Evolutionary conservation across 2,113 vertebrate genomes (phyloP).

Genomic region (Dipodomys spectabilis): DNA sequence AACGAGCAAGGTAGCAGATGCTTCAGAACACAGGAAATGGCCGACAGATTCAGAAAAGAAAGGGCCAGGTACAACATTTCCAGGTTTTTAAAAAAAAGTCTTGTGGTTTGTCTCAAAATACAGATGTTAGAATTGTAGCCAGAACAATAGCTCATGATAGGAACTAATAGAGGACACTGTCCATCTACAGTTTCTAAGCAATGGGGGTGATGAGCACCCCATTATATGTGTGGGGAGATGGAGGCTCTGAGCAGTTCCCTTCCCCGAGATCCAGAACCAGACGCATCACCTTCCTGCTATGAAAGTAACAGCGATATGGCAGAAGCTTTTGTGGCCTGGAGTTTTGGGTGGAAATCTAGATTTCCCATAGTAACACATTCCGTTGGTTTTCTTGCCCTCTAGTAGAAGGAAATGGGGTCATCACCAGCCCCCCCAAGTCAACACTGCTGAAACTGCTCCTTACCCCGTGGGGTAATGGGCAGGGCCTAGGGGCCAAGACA

Average conservation of each 20-base stretch:
- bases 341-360: background rate
- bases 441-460: background rate
- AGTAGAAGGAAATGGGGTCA: background rate
- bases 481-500: no score
- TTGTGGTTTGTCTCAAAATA: background rate
- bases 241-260: background rate
- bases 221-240: conserved; percentile 14
- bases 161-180: background rate
- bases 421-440: background rate
- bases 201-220: background rate
- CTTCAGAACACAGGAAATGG: background rate
- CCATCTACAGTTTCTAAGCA: no score
- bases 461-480: no score
- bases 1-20: background rate
- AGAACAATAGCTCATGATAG: background rate
- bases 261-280: background rate
- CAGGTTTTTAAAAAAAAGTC: background rate
- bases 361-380: no score
- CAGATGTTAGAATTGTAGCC: background rate
- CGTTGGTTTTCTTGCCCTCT: background rate
- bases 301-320: background rate
- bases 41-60: background rate
- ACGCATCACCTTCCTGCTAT: background rate
- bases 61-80: no score
- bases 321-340: background rate